Percentiles rank a stretch among this genome's conserved stretches.
phyloP scores from a whole-genome alignment of 1,140 invertebrate species.

The Campoletis sonorensis region DNA sequence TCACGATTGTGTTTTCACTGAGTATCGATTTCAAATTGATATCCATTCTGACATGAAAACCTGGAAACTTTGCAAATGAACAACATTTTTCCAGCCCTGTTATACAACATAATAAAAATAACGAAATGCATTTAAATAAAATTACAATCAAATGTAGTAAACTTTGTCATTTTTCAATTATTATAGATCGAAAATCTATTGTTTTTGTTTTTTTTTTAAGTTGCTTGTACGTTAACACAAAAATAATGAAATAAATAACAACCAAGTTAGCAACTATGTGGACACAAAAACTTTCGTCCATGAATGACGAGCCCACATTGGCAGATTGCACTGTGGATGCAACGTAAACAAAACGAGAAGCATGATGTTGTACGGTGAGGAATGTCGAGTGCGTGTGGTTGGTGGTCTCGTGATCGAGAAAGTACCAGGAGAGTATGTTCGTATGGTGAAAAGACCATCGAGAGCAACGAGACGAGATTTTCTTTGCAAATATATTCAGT shows the following conservation, averaged over 20 bases:
- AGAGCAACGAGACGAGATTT: neutral
- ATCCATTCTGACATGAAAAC: too few species aligned
- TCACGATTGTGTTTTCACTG: neutral
- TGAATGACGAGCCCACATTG: neutral
- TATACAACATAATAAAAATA: too few species aligned
- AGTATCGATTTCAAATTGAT: neutral
- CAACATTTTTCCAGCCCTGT: too few species aligned
- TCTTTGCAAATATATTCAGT: neutral
- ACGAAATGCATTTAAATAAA: too few species aligned
- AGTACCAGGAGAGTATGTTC: neutral
- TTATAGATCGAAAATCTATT: too few species aligned
- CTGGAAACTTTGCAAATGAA: too few species aligned
- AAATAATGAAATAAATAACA: neutral
- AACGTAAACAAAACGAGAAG: neutral
- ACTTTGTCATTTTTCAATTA: too few species aligned
- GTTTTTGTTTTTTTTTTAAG: too few species aligned
- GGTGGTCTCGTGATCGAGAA: constrained; percentile 7
- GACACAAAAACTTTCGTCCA: neutral
- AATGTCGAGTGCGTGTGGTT: constrained; percentile 16
- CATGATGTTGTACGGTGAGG: neutral
- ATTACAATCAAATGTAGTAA: too few species aligned
- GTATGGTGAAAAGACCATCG: neutral
- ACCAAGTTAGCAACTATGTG: neutral
- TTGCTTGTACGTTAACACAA: too few species aligned
- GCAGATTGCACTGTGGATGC: neutral